A percentile compares a stretch with the other conserved stretches of the same genome.
phyloP scores from a whole-genome alignment of 2,797 vertebrate species.

The Characodon lateralis region DNA sequence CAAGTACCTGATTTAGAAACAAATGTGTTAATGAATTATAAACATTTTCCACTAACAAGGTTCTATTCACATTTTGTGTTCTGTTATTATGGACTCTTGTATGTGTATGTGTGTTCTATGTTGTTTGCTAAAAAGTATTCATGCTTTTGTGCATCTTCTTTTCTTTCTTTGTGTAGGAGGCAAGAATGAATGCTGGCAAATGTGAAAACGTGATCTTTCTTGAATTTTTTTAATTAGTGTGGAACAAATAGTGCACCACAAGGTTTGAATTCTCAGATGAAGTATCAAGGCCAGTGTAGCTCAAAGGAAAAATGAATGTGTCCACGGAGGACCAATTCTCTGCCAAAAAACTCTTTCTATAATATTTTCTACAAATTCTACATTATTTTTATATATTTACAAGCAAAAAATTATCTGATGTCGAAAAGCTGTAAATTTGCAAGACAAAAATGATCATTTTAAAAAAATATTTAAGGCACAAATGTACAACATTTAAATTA shows the following conservation, averaged over 20 bases:
- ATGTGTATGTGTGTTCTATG: constrained; percentile 7
- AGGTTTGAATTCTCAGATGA: constrained; percentile 24
- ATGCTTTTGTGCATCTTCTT: constrained; percentile 24
- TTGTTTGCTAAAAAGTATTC: constrained; percentile 14
- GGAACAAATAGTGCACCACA: constrained; percentile 41
- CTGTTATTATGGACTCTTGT: constrained; percentile 10
- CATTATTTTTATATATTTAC: no score
- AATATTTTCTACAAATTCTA: no score
- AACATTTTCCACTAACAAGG: constrained; percentile 20
- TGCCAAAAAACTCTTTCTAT: no score
- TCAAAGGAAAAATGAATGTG: constrained; percentile 3
- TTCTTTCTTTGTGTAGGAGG: constrained; percentile 52
- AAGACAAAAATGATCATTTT: no score
- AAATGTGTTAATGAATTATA: constrained; percentile 35
- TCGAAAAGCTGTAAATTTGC: no score
- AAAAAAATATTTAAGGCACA: no score
- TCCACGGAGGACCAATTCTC: no score
- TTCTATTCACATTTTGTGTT: constrained; percentile 26
- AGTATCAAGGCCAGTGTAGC: neutral
- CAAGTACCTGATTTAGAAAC: constrained; percentile 47
- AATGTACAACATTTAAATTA: no score
- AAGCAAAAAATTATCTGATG: no score
- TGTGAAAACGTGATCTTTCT: constrained; percentile 55
- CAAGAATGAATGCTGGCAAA: constrained; percentile 35
- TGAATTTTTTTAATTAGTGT: constrained; percentile 65